Evolutionary conservation across 2,113 vertebrate genomes (phyloP).

Genomic region (Petrocephalus zakoni): DNA sequence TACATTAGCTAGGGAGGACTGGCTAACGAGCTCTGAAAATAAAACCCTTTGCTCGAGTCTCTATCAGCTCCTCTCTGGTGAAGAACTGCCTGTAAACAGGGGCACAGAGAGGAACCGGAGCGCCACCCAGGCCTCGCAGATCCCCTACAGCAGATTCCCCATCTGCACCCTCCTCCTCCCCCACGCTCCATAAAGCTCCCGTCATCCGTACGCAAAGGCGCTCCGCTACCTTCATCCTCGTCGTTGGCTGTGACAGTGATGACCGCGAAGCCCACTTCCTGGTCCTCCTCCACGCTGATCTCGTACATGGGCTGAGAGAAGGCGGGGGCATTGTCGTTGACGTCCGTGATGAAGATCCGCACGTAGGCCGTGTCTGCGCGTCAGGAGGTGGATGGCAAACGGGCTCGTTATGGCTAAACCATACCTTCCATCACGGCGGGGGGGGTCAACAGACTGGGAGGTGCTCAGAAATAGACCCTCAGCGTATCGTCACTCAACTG

Average conservation of each 20-base stretch:
- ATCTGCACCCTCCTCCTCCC: neutral
- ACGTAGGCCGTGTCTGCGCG: constrained; percentile 74
- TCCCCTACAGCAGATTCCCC: neutral
- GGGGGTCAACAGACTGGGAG: neutral
- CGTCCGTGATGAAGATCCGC: constrained; percentile 75
- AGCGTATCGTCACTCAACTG: neutral
- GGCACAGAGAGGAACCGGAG: neutral
- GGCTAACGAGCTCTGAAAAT: constrained; percentile 53
- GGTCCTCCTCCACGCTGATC: constrained; percentile 76
- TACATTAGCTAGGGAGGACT: constrained; percentile 41
- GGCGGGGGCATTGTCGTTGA: constrained; percentile 77
- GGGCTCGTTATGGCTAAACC: neutral
- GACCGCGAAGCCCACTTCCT: constrained; percentile 72
- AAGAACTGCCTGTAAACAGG: neutral
- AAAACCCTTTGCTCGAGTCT: constrained; percentile 13
- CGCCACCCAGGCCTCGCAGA: neutral
- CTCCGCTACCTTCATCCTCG: constrained; percentile 72
- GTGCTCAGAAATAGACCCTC: neutral
- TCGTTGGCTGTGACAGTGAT: constrained; percentile 81
- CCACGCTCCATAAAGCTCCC: neutral
- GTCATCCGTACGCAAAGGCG: constrained; percentile 1
- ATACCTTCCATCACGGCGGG: neutral
- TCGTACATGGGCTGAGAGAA: constrained; percentile 69
- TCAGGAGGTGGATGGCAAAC: constrained; percentile 9
- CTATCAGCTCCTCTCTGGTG: neutral